These are phyloP conservation scores for Metaphire vulgaris DNA, from an alignment of 1,140 invertebrate genomes.

Conservation along the genomic window DNA sequence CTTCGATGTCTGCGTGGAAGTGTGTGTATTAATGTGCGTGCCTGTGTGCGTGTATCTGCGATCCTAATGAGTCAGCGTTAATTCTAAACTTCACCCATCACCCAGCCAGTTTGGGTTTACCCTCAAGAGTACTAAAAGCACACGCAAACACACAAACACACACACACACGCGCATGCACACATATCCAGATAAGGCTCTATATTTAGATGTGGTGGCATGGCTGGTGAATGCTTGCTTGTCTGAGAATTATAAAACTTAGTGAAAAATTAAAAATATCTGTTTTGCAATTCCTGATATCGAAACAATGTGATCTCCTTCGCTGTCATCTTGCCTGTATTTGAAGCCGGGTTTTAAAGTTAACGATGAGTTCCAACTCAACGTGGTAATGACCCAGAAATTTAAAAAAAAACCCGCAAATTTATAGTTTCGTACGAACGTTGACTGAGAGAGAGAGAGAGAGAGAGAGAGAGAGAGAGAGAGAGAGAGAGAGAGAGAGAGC, in stretches of 20 bases:
- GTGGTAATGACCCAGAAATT: too few relatives aligned
- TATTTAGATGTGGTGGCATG: background rate
- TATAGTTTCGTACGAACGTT: too few relatives aligned
- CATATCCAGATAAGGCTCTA: background rate
- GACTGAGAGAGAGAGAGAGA: too few relatives aligned
- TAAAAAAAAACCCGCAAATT: too few relatives aligned
- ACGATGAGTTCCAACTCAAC: too few relatives aligned
- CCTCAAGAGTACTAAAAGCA: background rate
- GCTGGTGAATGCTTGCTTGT: background rate
- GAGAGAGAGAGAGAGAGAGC: too few relatives aligned
- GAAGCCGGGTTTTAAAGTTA: background rate
- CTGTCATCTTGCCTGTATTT: background rate
- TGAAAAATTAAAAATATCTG: background rate
- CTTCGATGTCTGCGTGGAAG: too few relatives aligned
- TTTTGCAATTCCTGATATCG: background rate
- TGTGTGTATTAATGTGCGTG: too few relatives aligned
- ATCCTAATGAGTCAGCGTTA: background rate
- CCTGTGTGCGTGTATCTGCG: background rate
- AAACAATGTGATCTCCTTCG: background rate
- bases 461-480: too few relatives aligned
- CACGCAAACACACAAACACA: background rate
- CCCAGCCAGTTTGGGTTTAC: background rate
- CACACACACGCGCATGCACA: too few relatives aligned
- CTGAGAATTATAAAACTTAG: background rate
- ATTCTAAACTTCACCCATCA: too few relatives aligned